These are phyloP conservation scores for Psephotus haematonotus DNA, from an alignment of 2,113 vertebrate genomes.

Conservation along the genomic window DNA sequence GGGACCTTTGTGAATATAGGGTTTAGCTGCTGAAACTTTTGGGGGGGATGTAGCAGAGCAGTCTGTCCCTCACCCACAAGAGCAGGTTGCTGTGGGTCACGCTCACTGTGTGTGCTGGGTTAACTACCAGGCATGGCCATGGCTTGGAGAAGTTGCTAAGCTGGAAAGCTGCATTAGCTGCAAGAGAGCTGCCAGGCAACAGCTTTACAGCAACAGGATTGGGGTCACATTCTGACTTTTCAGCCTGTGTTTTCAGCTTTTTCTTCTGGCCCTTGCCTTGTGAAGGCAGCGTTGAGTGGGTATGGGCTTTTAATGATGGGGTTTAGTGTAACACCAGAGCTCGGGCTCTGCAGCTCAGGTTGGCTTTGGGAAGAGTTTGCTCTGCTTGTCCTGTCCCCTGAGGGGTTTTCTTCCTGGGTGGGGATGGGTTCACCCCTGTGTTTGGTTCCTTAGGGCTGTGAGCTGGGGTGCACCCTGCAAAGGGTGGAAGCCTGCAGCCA, in stretches of 20 bases:
- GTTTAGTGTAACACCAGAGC: background rate
- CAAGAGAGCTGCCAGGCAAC: background rate
- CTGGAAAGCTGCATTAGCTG: background rate
- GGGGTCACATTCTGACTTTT: background rate
- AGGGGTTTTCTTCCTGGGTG: background rate
- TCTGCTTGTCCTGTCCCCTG: fast-evolving
- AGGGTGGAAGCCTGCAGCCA: background rate
- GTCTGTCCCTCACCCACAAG: background rate
- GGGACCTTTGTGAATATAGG: background rate
- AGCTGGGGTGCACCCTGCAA: background rate
- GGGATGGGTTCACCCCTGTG: fast-evolving
- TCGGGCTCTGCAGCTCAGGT: fast-evolving
- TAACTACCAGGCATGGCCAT: background rate
- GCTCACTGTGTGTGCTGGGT: background rate
- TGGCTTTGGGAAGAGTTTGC: background rate
- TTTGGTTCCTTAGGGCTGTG: background rate
- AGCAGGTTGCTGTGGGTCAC: background rate
- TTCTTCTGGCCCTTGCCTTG: background rate
- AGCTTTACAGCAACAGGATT: background rate
- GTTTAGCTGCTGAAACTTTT: background rate
- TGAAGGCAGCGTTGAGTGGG: fast-evolving
- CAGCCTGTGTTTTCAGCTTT: background rate
- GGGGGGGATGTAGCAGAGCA: background rate
- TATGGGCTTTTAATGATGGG: background rate
- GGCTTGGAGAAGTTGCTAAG: background rate